Evolutionary conservation across 2,113 vertebrate species (phyloP), one percentile per base, ranked within the genome.

Genomic region (Rutilus rutilus): DNA sequence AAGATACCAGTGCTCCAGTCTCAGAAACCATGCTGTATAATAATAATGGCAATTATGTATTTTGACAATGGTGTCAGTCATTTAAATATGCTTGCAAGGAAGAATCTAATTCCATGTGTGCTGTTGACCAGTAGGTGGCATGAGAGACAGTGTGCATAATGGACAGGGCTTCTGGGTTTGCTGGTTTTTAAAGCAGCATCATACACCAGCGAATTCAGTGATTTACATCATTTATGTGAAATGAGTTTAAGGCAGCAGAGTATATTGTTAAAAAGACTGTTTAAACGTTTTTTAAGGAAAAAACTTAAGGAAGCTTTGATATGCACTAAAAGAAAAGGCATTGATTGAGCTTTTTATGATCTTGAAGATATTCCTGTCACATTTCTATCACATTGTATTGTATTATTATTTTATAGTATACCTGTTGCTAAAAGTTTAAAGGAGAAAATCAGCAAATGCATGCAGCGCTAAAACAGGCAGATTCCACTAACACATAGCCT

Each of bases 101-200:
- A 21, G 52, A 45, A 19, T 52, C 7, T 52, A n/a, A 27, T 17
- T 52, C 25, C n/a, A 6, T 64, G 23, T 74, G 23, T 81, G 19
- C 21, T 78, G 52, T 71, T 82, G 42, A 65, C 85, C 89, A 86
- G 69, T 85, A 90, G 90, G 79, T 89, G 90, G 86, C 87, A 78
- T 78, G 23, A 88, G 74, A 88, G 86, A 86, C 85, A 85, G 15
- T 14, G 19, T 62, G 39, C 60, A 67, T 25, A 9, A 21, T 17
- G 14, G 17, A 67, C 17, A 14, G 8, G 15, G 12, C 3, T 80
- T 62, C 15, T 60, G 21, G 11, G n/a, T 45, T 80, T 80, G 5
- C 3, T 17, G 12, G 3, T 27, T 75, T 27, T 45, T 45, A 25
- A 45, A 80, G 6, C 54, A 45, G 2, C 1, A 4, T 60, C 23